These are phyloP conservation scores for Pseudachorutes palmiensis DNA, from an alignment of 1,140 invertebrate genomes.

Conservation along the genomic window DNA sequence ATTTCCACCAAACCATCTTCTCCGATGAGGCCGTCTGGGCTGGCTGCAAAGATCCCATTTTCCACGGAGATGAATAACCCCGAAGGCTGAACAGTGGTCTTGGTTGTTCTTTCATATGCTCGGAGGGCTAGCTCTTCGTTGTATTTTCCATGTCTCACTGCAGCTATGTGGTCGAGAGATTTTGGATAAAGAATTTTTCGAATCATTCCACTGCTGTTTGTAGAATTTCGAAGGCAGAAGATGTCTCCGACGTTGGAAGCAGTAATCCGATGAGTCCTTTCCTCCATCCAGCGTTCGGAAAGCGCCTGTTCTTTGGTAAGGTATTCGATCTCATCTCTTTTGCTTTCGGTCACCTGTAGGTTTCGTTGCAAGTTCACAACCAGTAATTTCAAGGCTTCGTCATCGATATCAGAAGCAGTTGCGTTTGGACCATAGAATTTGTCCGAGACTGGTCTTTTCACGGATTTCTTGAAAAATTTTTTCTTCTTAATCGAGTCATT, in stretches of 20 bases:
- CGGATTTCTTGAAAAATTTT: background rate
- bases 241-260: conserved; percentile 1
- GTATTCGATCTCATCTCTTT: background rate
- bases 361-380: background rate
- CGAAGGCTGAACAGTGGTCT: conserved; percentile 38
- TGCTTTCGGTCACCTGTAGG: background rate
- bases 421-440: conserved; percentile 13
- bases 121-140: background rate
- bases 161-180: background rate
- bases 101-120: background rate
- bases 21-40: conserved; percentile 43
- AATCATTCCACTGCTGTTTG: background rate
- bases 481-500: background rate
- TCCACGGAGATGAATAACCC: conserved; percentile 43
- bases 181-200: background rate
- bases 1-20: conserved; percentile 42
- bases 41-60: conserved; percentile 41
- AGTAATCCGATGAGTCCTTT: conserved; percentile 11
- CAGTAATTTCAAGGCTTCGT: background rate
- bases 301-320: background rate
- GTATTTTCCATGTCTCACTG: background rate
- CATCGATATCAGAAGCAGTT: background rate
- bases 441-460: background rate
- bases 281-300: background rate
- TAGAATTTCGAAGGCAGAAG: background rate